Evolutionary conservation across 2,797 vertebrate genomes (phyloP), one percentile per base, ranked within the genome.

Genomic region (Botia kubotai): DNA sequence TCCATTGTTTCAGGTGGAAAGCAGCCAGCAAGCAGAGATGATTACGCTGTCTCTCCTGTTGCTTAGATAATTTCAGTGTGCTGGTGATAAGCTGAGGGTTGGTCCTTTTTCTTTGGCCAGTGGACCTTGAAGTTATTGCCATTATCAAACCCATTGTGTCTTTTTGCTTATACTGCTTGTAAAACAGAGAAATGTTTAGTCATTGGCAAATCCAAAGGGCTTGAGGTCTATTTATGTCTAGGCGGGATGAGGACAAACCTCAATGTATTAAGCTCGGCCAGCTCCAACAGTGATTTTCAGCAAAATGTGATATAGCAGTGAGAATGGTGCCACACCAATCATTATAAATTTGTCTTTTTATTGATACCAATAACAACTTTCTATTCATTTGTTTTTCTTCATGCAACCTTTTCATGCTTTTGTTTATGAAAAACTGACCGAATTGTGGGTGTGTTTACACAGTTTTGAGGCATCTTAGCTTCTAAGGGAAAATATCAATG

Each of bases 1-100:
- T 90, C 88, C 93, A 94, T 95, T 95, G 95, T 96, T 88, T 89
- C 94, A 95, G 95, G 94, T 95, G 93, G 93, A 90, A 95, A 92
- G 89, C 86, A 84, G 85, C 81, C 79, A 87, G 84, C 91, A 93
- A 81, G 90, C 88, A 88, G 88, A 92, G 89, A 95, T 96, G 66
- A 93, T 93, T 95, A 91, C 86, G 83, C 88, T 87, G 83, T 93
- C 91, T 83, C 77, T 93, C 88, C 89, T 92, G 91, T 94, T 95
- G 95, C 94, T 95, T 90, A 89, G 93, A 94, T 89, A 95, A 93
- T 94, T 86, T 50, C 82, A 85, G 79, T 74, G 57, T 72, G 29
- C 36, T 67, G 46, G 52, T 79, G 68, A 81, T 80, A 72, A 80
- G 48, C 29, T 58, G 58, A 60, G 33, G 60, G 72, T 23, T 53